Conservation (phyloP, 2,888 invertebrate species). For the Ceriagrion tenellum region DNA sequence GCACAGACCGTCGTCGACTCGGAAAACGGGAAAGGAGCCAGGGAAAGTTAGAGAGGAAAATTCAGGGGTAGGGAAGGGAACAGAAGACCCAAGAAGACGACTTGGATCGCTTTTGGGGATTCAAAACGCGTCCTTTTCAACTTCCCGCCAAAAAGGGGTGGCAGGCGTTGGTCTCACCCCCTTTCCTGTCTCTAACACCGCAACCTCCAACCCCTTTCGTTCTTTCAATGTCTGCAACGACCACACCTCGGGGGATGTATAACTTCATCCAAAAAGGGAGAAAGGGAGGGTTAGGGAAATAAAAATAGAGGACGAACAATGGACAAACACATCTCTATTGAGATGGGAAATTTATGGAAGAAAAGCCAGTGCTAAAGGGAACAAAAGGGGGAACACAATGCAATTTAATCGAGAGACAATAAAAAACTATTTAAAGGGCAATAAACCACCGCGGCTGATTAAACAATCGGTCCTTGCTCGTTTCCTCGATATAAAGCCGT, state of each 20-base stretch:
- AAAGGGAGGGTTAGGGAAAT: neutral
- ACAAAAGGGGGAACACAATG: neutral
- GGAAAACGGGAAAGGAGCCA: slow-evolving; percentile 19
- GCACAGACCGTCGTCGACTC: neutral
- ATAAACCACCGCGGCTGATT: neutral
- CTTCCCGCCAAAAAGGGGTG: neutral
- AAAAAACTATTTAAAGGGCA: neutral
- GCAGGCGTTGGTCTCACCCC: neutral
- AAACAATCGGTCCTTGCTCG: too few species aligned
- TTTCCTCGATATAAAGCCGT: too few species aligned
- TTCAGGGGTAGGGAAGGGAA: neutral
- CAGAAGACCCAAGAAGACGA: neutral
- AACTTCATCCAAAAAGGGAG: neutral
- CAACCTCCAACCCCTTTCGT: neutral
- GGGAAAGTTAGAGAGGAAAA: neutral
- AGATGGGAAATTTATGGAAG: neutral
- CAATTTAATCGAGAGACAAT: neutral
- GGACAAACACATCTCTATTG: neutral
- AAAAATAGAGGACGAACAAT: neutral
- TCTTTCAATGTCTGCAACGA: neutral
- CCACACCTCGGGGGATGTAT: neutral
- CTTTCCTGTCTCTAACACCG: neutral
- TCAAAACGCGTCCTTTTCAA: neutral
- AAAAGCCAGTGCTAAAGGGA: neutral
- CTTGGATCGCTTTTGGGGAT: neutral